Conservation (phyloP, 2,888 invertebrate genomes). For the Phaedon cochleariae region DNA sequence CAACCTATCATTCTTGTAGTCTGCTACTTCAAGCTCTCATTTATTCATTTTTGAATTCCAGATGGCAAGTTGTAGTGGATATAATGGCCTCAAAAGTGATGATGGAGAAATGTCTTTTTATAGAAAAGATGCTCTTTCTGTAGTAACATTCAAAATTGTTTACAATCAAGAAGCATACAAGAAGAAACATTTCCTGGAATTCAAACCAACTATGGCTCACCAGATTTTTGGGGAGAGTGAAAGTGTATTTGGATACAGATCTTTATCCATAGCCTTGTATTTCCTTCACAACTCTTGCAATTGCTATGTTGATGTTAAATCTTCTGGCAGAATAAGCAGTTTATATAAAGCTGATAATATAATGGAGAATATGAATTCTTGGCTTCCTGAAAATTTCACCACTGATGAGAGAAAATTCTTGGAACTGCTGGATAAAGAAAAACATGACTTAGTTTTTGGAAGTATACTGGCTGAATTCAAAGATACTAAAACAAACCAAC, state of each 20-base stretch:
- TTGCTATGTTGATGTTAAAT: conserved; percentile 81
- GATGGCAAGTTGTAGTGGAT: conserved; percentile 28
- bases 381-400: conserved; percentile 54
- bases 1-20: too few species aligned
- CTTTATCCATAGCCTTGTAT: conserved; percentile 66
- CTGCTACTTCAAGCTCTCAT: too few species aligned
- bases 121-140: conserved; percentile 46
- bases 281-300: conserved; percentile 52
- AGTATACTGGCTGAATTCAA: conserved; percentile 45
- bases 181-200: conserved; percentile 54
- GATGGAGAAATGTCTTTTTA: conserved; percentile 45
- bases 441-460: conserved; percentile 53
- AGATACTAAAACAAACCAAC: conserved; percentile 33
- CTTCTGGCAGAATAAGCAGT: conserved; percentile 71
- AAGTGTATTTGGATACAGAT: conserved; percentile 92
- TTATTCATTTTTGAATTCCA: conserved; percentile 11
- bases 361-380: conserved; percentile 48
- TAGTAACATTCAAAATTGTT: conserved; percentile 46
- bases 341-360: conserved; percentile 51
- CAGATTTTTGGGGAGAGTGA: conserved; percentile 92
- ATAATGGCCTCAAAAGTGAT: conserved; percentile 18
- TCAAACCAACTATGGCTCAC: conserved; percentile 89
- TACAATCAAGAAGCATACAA: conserved; percentile 41
- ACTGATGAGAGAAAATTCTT: conserved; percentile 46
- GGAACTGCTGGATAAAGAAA: conserved; percentile 45